A percentile compares a stretch with the other conserved stretches of the same genome.
phyloP scores from a whole-genome alignment of 2,888 invertebrate genomes.

The Rhynchonema sp. region DNA sequence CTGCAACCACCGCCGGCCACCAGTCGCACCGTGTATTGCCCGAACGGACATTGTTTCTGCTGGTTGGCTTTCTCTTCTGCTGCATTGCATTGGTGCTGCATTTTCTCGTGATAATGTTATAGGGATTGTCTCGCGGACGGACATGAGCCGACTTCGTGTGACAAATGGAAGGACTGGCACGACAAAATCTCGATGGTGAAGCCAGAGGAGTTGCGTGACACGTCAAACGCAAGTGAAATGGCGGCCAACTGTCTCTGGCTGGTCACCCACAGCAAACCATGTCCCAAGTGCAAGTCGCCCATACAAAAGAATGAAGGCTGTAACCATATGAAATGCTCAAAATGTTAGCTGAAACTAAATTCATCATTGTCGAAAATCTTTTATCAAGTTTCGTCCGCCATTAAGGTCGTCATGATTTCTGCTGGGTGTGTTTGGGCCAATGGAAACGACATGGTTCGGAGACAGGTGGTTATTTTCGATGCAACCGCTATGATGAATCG shows the following conservation, averaged over 20 bases:
- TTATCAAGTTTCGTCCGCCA: constrained; percentile 36
- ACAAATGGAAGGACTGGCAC: constrained; percentile 44
- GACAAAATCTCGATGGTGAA: constrained; percentile 44
- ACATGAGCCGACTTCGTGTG: constrained; percentile 47
- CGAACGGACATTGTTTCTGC: constrained; percentile 49
- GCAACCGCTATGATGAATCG: constrained; percentile 44
- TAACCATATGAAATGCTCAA: constrained; percentile 52
- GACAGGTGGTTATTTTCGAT: constrained; percentile 49
- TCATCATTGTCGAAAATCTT: background rate
- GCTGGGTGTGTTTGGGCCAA: constrained; percentile 50
- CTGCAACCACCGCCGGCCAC: constrained; percentile 29
- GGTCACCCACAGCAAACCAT: constrained; percentile 49
- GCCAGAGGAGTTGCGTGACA: constrained; percentile 37
- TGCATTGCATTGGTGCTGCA: background rate
- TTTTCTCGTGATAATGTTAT: constrained; percentile 5
- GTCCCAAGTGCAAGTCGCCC: constrained; percentile 49
- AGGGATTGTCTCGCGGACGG: constrained; percentile 43
- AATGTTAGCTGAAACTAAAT: too few relatives aligned
- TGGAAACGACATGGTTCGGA: constrained; percentile 51
- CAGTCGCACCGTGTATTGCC: constrained; percentile 47
- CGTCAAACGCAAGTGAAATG: constrained; percentile 33
- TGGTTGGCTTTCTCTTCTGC: constrained; percentile 42
- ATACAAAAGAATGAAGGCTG: constrained; percentile 53
- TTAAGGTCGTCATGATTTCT: constrained; percentile 52
- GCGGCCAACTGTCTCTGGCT: constrained; percentile 48